A percentile compares a stretch with the other conserved stretches of the same genome.
Evolutionary conservation across 92 coral and sea anemone genomes (phyloP).

Genomic region (Zoanthus sansibaricus): DNA sequence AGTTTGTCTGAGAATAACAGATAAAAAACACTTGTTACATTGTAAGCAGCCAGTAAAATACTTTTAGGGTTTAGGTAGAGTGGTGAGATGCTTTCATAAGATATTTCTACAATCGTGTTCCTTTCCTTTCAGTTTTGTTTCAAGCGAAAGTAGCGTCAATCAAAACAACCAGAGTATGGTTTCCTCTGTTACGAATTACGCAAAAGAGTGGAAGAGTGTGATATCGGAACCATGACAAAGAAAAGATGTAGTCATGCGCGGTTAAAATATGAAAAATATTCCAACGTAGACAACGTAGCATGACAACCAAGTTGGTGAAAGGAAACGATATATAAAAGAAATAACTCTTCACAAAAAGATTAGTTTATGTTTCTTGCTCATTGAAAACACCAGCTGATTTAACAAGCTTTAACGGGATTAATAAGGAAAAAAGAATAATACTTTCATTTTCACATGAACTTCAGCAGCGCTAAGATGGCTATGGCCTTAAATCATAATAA

Average conservation of each 20-base stretch:
- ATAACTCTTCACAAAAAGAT: neutral
- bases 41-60: too few relatives aligned
- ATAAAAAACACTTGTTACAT: too few relatives aligned
- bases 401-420: neutral
- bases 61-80: too few relatives aligned
- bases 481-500: conserved; percentile 29
- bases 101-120: neutral
- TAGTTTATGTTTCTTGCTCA: neutral
- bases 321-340: conserved; percentile 14
- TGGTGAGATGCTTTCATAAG: too few relatives aligned
- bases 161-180: neutral
- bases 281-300: neutral
- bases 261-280: conserved; percentile 44
- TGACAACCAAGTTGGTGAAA: neutral
- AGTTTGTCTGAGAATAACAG: too few relatives aligned
- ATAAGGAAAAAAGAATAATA: neutral
- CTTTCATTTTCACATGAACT: conserved; percentile 22
- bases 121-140: conserved; percentile 6
- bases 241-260: conserved; percentile 12
- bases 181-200: neutral
- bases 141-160: neutral
- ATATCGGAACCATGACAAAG: neutral
- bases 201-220: neutral
- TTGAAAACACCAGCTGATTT: neutral
- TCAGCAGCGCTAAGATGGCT: neutral